Percentiles rank a stretch among this genome's conserved stretches.
Conservation (phyloP, 2,888 invertebrate species). For the Heliconius ethilla region DNA sequence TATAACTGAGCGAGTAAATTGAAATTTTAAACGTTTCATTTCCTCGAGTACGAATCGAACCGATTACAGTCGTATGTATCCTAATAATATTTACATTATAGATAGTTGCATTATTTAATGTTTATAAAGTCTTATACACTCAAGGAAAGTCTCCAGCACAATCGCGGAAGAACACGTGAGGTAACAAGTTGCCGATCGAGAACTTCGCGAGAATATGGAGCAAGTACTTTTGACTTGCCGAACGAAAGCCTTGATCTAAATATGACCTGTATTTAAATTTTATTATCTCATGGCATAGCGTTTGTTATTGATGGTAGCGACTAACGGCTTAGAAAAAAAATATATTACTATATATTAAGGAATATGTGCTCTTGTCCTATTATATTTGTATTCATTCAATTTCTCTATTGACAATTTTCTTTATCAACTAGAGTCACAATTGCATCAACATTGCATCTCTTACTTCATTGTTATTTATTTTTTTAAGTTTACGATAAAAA, state of each 20-base stretch:
- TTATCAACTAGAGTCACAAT: too few relatives aligned
- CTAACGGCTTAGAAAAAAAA: background rate
- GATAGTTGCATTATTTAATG: background rate
- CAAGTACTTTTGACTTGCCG: constrained; percentile 24
- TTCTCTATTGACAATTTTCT: too few relatives aligned
- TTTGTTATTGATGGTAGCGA: background rate
- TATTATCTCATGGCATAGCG: background rate
- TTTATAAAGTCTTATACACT: background rate
- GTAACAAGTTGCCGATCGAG: constrained; percentile 24
- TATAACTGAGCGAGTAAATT: too few relatives aligned
- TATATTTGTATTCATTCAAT: too few relatives aligned
- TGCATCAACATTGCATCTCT: too few relatives aligned
- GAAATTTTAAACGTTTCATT: too few relatives aligned
- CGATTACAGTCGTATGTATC: too few relatives aligned
- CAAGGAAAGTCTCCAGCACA: background rate
- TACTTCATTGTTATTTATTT: too few relatives aligned
- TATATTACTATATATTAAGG: too few relatives aligned
- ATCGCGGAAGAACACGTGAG: constrained; percentile 25
- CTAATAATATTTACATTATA: background rate
- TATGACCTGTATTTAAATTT: background rate
- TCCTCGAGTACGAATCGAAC: too few relatives aligned
- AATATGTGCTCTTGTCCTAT: too few relatives aligned
- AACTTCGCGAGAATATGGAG: constrained; percentile 23
- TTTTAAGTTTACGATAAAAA: too few relatives aligned
- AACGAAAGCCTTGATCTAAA: constrained; percentile 26